A percentile compares a stretch with the other conserved stretches of the same genome.
These are phyloP conservation scores for Numenius arquata DNA, from an alignment of 2,113 vertebrate species.

Conservation along the genomic window DNA sequence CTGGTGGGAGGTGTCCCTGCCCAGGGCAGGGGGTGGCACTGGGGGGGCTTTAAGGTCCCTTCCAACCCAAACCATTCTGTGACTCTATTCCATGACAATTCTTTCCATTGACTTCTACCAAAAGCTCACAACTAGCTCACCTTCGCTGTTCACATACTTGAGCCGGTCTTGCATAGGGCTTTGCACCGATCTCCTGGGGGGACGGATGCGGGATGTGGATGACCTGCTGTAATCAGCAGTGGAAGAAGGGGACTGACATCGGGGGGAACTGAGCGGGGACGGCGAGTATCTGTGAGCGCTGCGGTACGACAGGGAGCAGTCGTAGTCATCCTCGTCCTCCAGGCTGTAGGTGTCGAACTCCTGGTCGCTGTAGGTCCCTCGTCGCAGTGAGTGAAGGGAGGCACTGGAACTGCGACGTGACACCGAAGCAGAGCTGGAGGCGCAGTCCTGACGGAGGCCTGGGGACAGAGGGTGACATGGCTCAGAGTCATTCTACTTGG, in stretches of 20 bases:
- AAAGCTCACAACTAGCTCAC: slow-evolving; percentile 46
- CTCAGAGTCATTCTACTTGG: rapidly evolving
- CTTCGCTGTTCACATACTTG: slow-evolving; percentile 84
- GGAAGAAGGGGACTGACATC: slow-evolving; percentile 85
- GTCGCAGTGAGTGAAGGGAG: slow-evolving; percentile 86
- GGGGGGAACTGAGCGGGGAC: slow-evolving; percentile 84
- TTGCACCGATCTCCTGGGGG: slow-evolving; percentile 79
- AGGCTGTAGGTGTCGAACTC: slow-evolving; percentile 88
- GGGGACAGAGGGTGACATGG: neutral
- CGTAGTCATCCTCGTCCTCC: slow-evolving; percentile 85
- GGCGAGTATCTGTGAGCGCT: slow-evolving; percentile 80
- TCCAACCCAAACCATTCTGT: neutral
- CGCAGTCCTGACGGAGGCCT: slow-evolving; percentile 91
- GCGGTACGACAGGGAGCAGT: slow-evolving; percentile 77
- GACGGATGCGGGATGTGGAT: slow-evolving; percentile 69
- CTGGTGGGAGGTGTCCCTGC: neutral
- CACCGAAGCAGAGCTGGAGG: slow-evolving; percentile 84
- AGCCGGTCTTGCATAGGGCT: slow-evolving; percentile 80
- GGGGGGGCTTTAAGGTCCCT: neutral
- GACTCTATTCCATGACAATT: neutral
- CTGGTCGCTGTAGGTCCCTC: slow-evolving; percentile 90
- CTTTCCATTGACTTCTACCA: rapidly evolving
- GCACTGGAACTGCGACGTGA: slow-evolving; percentile 87
- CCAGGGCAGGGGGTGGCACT: neutral
- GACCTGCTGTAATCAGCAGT: slow-evolving; percentile 68